Evolutionary conservation across 2,888 invertebrate species (phyloP).

Genomic region (Agelastica alni): DNA sequence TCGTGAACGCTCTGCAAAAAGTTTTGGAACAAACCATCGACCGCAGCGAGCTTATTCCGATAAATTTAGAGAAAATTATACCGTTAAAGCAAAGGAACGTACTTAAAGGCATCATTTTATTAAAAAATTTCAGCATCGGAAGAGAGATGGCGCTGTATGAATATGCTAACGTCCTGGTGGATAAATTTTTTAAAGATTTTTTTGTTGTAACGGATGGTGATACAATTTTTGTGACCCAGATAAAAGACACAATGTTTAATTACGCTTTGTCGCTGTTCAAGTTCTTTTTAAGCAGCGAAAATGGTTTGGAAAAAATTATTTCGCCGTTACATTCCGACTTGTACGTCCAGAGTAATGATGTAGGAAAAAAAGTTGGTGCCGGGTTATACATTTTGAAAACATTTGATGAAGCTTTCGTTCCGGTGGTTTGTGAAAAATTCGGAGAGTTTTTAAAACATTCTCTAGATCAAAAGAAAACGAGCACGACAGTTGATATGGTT

Average conservation of each 20-base stretch:
- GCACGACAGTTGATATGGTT: constrained; percentile 28
- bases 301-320: constrained; percentile 37
- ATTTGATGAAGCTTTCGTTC: constrained; percentile 44
- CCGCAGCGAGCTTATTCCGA: constrained; percentile 18
- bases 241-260: constrained; percentile 37
- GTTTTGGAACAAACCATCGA: background rate
- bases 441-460: constrained; percentile 36
- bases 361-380: constrained; percentile 35
- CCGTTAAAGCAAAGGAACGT: constrained; percentile 41
- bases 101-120: constrained; percentile 43
- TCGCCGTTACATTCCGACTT: constrained; percentile 36
- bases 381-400: constrained; percentile 45
- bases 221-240: constrained; percentile 32
- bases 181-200: constrained; percentile 34
- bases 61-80: constrained; percentile 40
- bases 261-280: constrained; percentile 37
- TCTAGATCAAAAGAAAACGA: constrained; percentile 14
- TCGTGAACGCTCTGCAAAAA: background rate
- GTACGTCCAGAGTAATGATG: constrained; percentile 39
- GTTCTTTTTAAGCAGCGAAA: constrained; percentile 39
- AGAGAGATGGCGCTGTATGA: constrained; percentile 18
- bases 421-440: constrained; percentile 41
- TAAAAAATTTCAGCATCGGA: constrained; percentile 28
- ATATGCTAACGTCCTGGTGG: constrained; percentile 23
- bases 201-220: constrained; percentile 19